Conservation (phyloP, 2,888 invertebrate genomes). For the Eudasyphora cyanicolor region DNA sequence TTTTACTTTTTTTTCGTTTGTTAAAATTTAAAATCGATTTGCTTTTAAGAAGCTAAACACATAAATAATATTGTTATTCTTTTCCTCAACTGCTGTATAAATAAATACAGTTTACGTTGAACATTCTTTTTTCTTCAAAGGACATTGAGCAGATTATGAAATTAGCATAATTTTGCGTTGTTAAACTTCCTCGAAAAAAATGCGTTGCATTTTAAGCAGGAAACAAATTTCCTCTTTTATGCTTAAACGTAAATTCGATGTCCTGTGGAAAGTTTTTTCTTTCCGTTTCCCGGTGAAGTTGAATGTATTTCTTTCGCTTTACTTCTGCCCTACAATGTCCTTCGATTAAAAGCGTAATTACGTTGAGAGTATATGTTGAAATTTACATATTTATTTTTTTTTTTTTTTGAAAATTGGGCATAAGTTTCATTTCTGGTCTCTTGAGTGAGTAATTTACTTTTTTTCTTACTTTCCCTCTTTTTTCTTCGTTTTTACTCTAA, state of each 20-base stretch:
- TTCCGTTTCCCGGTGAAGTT: constrained; percentile 7
- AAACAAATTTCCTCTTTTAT: background rate
- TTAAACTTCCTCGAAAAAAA: constrained; percentile 39
- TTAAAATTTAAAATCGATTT: constrained; percentile 59
- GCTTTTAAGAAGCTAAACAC: constrained; percentile 65
- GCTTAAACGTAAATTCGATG: constrained; percentile 61
- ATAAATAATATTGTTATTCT: constrained; percentile 55
- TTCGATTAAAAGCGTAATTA: constrained; percentile 80
- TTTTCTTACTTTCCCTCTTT: constrained; percentile 50
- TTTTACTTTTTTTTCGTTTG: background rate
- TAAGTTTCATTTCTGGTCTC: constrained; percentile 53
- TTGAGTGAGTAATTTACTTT: constrained; percentile 68
- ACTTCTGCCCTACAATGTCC: constrained; percentile 68
- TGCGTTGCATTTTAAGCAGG: constrained; percentile 60
- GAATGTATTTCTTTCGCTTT: constrained; percentile 63
- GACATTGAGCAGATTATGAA: constrained; percentile 68
- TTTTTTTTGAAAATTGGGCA: constrained; percentile 14
- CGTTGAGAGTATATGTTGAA: constrained; percentile 46
- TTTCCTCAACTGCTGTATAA: background rate
- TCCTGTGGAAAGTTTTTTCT: constrained; percentile 72
- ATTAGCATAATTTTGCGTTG: constrained; percentile 75
- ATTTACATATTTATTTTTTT: constrained; percentile 4
- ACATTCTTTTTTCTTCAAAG: background rate
- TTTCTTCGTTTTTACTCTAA: background rate
- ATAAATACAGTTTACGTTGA: background rate